phyloP scores from a whole-genome alignment of 2,113 vertebrate genomes.

The Dromiciops gliroides region DNA sequence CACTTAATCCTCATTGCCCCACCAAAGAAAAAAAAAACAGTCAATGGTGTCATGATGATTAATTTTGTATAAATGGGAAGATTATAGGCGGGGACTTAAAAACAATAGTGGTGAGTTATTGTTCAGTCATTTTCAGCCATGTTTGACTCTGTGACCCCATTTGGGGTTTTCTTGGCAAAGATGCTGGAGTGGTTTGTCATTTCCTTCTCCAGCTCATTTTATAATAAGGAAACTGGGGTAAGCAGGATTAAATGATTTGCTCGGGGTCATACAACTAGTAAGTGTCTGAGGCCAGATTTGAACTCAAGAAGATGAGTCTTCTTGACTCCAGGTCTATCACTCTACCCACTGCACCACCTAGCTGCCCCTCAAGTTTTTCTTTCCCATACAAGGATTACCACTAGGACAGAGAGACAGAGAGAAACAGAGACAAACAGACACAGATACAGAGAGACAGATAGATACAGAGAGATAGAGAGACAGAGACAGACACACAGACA shows the following conservation, averaged over 20 bases:
- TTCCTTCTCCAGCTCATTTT: not conserved
- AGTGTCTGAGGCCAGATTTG: not conserved
- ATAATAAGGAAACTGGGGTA: not conserved
- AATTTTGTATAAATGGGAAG: not conserved
- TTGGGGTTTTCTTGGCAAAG: not conserved
- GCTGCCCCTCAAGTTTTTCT: not conserved
- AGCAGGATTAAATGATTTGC: not conserved
- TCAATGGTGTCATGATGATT: not conserved
- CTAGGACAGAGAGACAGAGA: too few species aligned
- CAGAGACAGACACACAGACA: too few species aligned
- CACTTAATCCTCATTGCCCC: too few species aligned
- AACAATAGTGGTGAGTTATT: not conserved
- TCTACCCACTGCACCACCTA: not conserved
- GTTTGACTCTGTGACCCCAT: not conserved
- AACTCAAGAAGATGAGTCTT: not conserved
- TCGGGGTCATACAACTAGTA: not conserved
- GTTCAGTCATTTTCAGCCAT: not conserved
- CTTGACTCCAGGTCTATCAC: not conserved
- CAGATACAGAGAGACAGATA: too few species aligned
- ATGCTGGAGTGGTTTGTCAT: not conserved
- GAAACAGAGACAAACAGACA: too few species aligned
- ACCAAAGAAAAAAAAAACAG: too few species aligned
- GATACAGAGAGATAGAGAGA: too few species aligned
- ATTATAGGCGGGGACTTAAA: not conserved
- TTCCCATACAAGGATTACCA: not conserved